Base-by-base conservation (phyloP, 2,113 vertebrate genomes). In the Cavia porcellus region DNA sequence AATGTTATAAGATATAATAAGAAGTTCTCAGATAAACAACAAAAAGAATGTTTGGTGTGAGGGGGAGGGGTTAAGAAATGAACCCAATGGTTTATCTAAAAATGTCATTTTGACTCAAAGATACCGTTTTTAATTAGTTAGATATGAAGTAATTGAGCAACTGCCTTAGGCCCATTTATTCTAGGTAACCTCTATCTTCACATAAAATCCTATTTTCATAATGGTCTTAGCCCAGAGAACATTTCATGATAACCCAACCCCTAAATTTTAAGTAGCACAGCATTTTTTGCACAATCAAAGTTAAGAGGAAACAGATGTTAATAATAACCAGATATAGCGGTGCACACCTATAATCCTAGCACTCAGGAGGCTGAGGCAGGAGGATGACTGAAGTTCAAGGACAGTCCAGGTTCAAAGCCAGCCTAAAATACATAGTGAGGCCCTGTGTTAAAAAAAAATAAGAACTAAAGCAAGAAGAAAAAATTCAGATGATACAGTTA, bases 1-100 rank as follows among this genome's bases (percentile, higher is more conserved):
- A 11, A 11, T 13, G 15, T 52, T 91, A 92, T 20, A 85, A 92
- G n/a, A 4, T 30, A 95, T 8, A 57, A 80, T 19, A n/a, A 68
- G n/a, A 85, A 80, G n/a, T 83, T 94, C 61, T 89, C 62, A 84
- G 80, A 32, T 72, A 66, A 38, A 20, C 85, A 90, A 87, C 24
- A 38, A 86, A 85, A 86, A 61, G 15, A 50, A 86, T 52, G 15
- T 30, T 64, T 17, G 59, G 9, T 42, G 9, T 9, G 57, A 38
- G 50, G 8, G 35, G 30, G 42, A n/a, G 61, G 64, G 47, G 17
- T 11, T 32, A 90, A 85, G n/a, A 61, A 90, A 92, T 8, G 32
- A 45, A 82, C 32, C 1, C 8, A 83, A 19, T 32, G 2, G 11
- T 70, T 89, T 72, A 6, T 50, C 86, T 62, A 61, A 77, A 86